These are phyloP conservation scores for Pogonomyrmex barbatus DNA, from an alignment of 1,140 invertebrate species.

Conservation along the genomic window DNA sequence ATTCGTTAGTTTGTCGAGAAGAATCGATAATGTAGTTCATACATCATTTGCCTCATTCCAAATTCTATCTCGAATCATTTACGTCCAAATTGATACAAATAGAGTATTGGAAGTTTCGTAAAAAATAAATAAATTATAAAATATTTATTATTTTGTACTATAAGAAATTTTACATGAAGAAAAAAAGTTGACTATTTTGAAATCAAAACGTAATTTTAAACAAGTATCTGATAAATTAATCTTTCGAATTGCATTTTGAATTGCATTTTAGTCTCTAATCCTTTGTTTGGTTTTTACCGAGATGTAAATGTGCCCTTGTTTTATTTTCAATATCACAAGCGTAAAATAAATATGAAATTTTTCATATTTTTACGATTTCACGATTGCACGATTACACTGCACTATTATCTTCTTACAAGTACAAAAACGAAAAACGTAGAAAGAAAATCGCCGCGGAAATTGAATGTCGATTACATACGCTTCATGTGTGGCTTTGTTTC, in stretches of 20 bases:
- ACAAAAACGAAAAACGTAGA: not conserved
- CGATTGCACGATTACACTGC: no score
- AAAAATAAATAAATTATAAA: conserved; percentile 17
- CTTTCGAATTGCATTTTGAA: not conserved
- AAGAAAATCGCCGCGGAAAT: conserved; percentile 2
- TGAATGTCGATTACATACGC: conserved; percentile 23
- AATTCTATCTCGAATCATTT: conserved; percentile 36
- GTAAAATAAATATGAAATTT: not conserved
- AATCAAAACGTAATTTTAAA: conserved; percentile 10
- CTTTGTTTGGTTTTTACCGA: not conserved
- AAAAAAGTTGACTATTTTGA: not conserved
- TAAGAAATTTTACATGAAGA: conserved; percentile 5
- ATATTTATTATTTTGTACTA: not conserved
- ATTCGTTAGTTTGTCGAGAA: conserved; percentile 33
- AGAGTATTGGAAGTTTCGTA: not conserved
- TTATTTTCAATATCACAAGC: not conserved
- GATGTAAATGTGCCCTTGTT: not conserved
- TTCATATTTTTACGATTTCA: not conserved
- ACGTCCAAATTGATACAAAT: not conserved
- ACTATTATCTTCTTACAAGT: conserved; percentile 13
- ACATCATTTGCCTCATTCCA: conserved; percentile 19
- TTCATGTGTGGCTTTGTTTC: not conserved
- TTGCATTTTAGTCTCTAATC: not conserved
- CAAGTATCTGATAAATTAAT: not conserved
- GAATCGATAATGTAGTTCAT: conserved; percentile 31